Evolutionary conservation across 2,797 vertebrate genomes (phyloP), one percentile per base, ranked within the genome.

Genomic region (Monodelphis domestica): DNA sequence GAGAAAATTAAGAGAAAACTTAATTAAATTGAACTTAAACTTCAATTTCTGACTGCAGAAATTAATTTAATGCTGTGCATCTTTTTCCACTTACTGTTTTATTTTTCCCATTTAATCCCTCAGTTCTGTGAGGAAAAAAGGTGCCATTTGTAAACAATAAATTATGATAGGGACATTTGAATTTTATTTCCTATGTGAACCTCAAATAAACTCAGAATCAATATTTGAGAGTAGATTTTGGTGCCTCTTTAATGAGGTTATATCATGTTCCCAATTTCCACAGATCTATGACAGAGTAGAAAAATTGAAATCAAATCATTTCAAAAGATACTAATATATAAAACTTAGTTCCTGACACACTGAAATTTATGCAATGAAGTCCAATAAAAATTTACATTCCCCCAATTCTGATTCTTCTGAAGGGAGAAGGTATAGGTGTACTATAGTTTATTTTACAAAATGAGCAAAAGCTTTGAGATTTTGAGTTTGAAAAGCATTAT

Each of bases 351-450:
- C 45, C 38, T 54, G n/a, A 91, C 33, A 89, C 1, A 55, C 28
- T 14, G 3, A 78, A 87, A 84, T 92, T 94, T 88, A 54, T 92
- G 38, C 59, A 94, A 90, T n/a, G 3, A 89, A 91, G 33, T 38
- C 24, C 90, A 87, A 93, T 53, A 53, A 55, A 90, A 7, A 54
- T 15, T 33, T 5, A 11, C 7, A 51, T 91, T 54, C 7, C 33
- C 1, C 45, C 9, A 45, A n/a, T 3, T 24, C 29, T 87, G 38
- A 51, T 2, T 45, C n/a, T n/a, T n/a, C n/a, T n/a, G 26, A 70
- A 9, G 14, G 63, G n/a, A 84, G n/a, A 50, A 2, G 21, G 17
- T 5, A 0, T 4, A 28, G 9, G 11, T 78, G 12, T 33, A 38
- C 1, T 21, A 12, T 17, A 45, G 2, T 12, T 59, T 53, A 11